Evolutionary conservation across 2,888 invertebrate genomes (phyloP), one percentile per base, ranked within the genome.

Genomic region (Polyploca ridens): DNA sequence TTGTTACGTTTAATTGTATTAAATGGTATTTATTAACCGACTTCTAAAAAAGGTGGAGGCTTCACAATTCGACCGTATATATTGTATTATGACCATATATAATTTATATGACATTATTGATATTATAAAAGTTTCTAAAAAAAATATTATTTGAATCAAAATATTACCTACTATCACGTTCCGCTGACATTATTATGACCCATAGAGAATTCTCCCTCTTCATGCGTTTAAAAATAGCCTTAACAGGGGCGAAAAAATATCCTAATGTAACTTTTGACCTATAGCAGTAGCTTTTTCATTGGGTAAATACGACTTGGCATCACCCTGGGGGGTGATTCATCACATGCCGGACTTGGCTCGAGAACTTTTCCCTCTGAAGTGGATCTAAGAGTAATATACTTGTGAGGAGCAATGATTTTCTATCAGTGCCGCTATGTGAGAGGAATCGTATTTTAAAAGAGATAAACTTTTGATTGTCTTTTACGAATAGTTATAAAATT

Each of bases 321-420:
- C 71, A 68, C 89, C 83, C 85, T 49, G 35, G 87, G 86, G 88
- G 82, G 76, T 74, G 69, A 88, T 89, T 82, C 82, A 82, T 89
- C 87, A 85, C 83, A 66, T 66, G 77, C 70, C 67, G 41, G 66
- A 62, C 62, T 57, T 67, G 65, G 49, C n/a, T 67, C 69, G 62
- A 66, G 66, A 66, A 66, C 61, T 69, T 70, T 68, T 69, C 64
- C 68, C 62, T 72, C 66, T 67, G 63, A 72, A 77, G 72, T 63
- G 62, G 62, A 67, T 62, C 63, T 54, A 66, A 71, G 68, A 78
- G 65, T 77, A 76, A 74, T 80, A 74, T 71, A 69, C 69, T 71
- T 65, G 67, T 66, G 67, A 68, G 67, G 63, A 64, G 71, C 72
- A 74, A 78, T 78, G 78, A 78, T 78, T 81, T 78, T 79, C 64